Evolutionary conservation across 2,797 vertebrate species (phyloP).

Genomic region (Tenualosa ilisha): DNA sequence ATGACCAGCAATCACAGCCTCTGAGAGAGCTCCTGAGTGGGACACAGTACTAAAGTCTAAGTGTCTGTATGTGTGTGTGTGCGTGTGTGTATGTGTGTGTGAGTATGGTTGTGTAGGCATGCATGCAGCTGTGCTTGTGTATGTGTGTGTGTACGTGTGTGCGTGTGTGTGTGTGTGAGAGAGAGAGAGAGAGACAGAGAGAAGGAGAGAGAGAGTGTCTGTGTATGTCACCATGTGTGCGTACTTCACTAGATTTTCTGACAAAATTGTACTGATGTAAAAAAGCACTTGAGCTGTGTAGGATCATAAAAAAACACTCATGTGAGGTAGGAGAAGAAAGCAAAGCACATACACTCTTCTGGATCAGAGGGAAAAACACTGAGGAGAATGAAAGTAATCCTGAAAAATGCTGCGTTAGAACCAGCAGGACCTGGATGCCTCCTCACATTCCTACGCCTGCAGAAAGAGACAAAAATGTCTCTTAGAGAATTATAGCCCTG

Average conservation of each 20-base stretch:
- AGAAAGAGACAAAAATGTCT: background rate
- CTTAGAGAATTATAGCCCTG: background rate
- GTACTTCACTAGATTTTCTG: background rate
- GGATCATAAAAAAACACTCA: background rate
- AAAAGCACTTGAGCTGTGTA: background rate
- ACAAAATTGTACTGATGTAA: background rate
- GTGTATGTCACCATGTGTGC: slow-evolving; percentile 44
- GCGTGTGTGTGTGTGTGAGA: slow-evolving; percentile 58
- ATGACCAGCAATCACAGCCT: slow-evolving; percentile 44
- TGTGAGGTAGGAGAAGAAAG: background rate
- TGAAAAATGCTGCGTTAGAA: background rate
- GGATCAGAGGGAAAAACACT: background rate
- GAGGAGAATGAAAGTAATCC: slow-evolving; percentile 9
- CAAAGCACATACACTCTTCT: background rate
- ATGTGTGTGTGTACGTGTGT: slow-evolving; percentile 58
- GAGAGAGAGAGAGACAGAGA: too few relatives aligned
- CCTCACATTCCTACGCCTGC: background rate
- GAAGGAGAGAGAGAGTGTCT: slow-evolving; percentile 44
- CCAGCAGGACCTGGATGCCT: background rate
- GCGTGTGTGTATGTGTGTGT: slow-evolving; percentile 30
- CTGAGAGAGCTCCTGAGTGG: slow-evolving; percentile 45
- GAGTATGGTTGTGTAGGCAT: background rate
- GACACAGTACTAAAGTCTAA: slow-evolving; percentile 27
- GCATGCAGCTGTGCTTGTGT: slow-evolving; percentile 19
- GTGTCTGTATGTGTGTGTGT: slow-evolving; percentile 36